Base-by-base conservation (phyloP, 2,797 vertebrate genomes). In the Kryptopterus vitreolus region DNA sequence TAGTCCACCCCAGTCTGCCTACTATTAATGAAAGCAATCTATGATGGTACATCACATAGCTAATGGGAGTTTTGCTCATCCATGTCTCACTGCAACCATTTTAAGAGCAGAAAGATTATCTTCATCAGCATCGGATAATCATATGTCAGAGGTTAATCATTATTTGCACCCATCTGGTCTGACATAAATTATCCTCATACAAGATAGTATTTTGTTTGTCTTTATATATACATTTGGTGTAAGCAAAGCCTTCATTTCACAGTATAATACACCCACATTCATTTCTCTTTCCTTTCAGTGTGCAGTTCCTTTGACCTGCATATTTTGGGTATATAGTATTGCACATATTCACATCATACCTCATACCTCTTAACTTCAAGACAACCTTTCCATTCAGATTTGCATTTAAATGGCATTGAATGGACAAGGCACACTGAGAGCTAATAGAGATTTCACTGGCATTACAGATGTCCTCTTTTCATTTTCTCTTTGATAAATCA, bases 351-450 rank as follows among this genome's bases (percentile, higher is more conserved):
- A 70, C 48, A 26, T 74, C 62, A 77, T 50, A 69, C 62, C 43
- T 77, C 31, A 53, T 63, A 33, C 46, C 24, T 16, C 61, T 43
- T 38, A 80, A 68, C 52, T 52, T 77, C 31, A 18, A 74, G 31
- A 74, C 68, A 76, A 78, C 78, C 75, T 63, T 63, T 74, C 70
- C 59, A 79, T 62, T 66, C 33, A 55, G 50, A 86, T 88, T 88
- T 81, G 80, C 84, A 88, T 86, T 87, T 87, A 84, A 87, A 88
- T 86, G 48, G 76, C 62, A 69, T 76, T 50, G 77, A 73, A 82
- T 78, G 73, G 76, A 84, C 76, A 78, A 77, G 74, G 52, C 55
- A 66, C 77, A 69, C 43, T 33, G 52, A 78, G 50, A 33, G 38
- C 76, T 87, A 83, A 86, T 77, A 53, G 77, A 84, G 73, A 53